phyloP scores from a whole-genome alignment of 1,140 invertebrate species.

The Hirudo medicinalis region DNA sequence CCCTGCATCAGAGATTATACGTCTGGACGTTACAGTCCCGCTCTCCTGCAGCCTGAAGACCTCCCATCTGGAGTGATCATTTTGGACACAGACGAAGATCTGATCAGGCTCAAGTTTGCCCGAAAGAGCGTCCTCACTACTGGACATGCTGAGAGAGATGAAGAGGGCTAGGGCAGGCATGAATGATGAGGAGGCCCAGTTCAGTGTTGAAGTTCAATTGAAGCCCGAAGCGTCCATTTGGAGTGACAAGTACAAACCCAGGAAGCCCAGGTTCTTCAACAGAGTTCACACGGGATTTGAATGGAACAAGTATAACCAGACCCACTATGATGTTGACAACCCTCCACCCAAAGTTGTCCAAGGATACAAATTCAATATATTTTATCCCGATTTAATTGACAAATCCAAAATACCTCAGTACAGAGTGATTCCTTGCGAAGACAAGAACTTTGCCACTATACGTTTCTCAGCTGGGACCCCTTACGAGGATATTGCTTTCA shows the following conservation, averaged over 20 bases:
- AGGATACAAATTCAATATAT: constrained; percentile 99
- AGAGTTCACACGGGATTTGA: no score
- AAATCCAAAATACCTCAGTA: constrained; percentile 86
- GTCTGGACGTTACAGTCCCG: no score
- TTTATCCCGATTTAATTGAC: constrained; percentile 97
- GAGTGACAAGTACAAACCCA: no score
- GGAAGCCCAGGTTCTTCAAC: no score
- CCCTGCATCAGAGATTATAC: constrained; percentile 35
- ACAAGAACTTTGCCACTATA: constrained; percentile 85
- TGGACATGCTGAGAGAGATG: no score
- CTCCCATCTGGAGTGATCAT: constrained; percentile 72
- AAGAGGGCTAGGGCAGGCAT: no score
- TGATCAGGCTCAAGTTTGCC: constrained; percentile 58
- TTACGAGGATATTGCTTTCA: constrained; percentile 92
- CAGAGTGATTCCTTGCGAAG: constrained; percentile 58
- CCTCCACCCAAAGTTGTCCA: constrained; percentile 99
- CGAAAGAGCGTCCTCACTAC: no score
- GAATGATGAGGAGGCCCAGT: no score
- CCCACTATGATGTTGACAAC: constrained; percentile 99
- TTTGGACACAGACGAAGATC: constrained; percentile 63
- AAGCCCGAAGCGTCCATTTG: no score
- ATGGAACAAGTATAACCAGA: no score
- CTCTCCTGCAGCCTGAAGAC: constrained; percentile 49
- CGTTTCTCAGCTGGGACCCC: constrained; percentile 91
- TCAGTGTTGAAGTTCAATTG: no score